A percentile compares a stretch with the other conserved stretches of the same genome.
Conservation (phyloP, 2,797 vertebrate genomes). For the Ctenochaetus hawaiiensis region DNA sequence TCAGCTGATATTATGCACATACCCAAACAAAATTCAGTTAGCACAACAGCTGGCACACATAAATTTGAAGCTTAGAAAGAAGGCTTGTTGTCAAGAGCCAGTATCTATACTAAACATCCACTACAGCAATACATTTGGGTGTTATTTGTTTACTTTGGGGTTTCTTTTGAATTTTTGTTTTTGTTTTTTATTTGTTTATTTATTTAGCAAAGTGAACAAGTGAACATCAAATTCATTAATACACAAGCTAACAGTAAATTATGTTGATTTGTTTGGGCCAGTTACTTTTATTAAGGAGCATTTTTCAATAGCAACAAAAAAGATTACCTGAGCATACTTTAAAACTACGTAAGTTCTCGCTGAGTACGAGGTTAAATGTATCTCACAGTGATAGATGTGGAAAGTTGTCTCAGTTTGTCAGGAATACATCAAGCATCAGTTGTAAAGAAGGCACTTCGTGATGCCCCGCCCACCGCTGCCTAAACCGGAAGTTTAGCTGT, state of each 20-base stretch:
- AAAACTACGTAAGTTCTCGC: background rate
- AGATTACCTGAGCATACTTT: too few relatives aligned
- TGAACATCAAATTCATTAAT: background rate
- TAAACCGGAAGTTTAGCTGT: conserved; percentile 89
- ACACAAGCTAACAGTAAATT: background rate
- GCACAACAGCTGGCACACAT: background rate
- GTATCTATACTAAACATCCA: too few relatives aligned
- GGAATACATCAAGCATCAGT: background rate
- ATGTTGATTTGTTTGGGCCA: background rate
- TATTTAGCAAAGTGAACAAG: background rate
- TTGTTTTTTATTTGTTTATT: background rate
- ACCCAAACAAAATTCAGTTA: background rate
- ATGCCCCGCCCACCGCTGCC: conserved; percentile 76
- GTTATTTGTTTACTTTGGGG: too few relatives aligned
- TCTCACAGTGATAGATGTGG: background rate
- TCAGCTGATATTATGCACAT: background rate
- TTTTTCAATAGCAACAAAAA: background rate
- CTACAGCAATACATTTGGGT: too few relatives aligned
- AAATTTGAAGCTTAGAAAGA: background rate
- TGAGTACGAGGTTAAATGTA: too few relatives aligned
- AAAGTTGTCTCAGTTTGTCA: background rate
- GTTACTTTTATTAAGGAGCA: background rate
- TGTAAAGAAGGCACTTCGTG: background rate
- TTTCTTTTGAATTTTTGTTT: background rate
- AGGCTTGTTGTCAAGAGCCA: too few relatives aligned